These are phyloP conservation scores for Caenorhabditis inopinata DNA, from an alignment of 1,140 invertebrate genomes.

Conservation along the genomic window DNA sequence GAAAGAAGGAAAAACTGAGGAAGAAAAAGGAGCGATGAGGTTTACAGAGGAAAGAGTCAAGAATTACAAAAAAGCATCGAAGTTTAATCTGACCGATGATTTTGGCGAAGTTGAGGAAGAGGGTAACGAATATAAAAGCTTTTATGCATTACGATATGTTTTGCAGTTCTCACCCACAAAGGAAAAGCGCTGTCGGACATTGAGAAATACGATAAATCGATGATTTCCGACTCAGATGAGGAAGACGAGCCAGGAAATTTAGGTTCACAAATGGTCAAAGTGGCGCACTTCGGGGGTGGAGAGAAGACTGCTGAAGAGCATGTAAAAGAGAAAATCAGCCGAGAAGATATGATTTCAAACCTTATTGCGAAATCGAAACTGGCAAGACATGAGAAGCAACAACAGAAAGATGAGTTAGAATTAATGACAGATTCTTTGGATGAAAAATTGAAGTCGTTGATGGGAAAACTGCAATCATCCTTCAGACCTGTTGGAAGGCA, in stretches of 20 bases:
- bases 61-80: conserved; percentile 34
- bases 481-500: conserved; percentile 39
- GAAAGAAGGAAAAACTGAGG: conserved; percentile 42
- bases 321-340: conserved; percentile 7
- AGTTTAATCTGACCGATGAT: conserved; percentile 49
- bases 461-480: conserved; percentile 9
- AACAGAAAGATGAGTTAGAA: conserved; percentile 41
- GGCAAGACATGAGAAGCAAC: conserved; percentile 46
- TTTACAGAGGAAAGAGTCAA: conserved; percentile 45
- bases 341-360: conserved; percentile 51
- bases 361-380: conserved; percentile 47
- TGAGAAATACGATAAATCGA: conserved; percentile 46
- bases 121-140: too few relatives aligned
- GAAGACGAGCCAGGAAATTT: conserved; percentile 35
- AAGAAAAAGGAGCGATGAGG: conserved; percentile 48
- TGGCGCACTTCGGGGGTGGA: conserved; percentile 47
- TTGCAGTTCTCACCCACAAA: conserved; percentile 42
- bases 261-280: conserved; percentile 32
- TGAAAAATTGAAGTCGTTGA: conserved; percentile 27
- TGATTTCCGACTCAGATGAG: conserved; percentile 50
- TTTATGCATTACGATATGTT: neutral
- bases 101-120: neutral
- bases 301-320: conserved; percentile 36
- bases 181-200: conserved; percentile 48
- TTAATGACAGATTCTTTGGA: conserved; percentile 45